A percentile compares a stretch with the other conserved stretches of the same genome.
phyloP scores from a whole-genome alignment of 1,140 invertebrate species.

The Drosophila azteca region DNA sequence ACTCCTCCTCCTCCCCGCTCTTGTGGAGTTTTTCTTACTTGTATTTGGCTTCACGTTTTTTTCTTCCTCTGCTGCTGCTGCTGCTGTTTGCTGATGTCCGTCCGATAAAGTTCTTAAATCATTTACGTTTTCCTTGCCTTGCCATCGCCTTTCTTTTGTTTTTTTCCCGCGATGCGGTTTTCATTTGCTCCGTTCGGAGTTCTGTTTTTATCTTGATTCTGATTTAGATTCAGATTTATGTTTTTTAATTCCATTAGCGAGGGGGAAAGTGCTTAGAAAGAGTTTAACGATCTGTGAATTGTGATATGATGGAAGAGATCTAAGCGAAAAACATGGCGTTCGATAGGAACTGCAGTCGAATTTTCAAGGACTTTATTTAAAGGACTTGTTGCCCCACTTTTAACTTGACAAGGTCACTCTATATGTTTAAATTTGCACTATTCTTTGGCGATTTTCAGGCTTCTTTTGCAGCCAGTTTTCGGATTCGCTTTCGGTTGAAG shows the following conservation, averaged over 20 bases:
- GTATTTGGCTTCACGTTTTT: conserved; percentile 22
- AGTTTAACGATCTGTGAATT: conserved; percentile 19
- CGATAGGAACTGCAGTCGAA: too few species aligned
- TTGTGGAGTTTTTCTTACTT: neutral
- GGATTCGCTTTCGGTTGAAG: neutral
- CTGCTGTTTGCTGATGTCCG: conserved; percentile 42
- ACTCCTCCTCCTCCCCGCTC: too few species aligned
- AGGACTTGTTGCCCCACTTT: too few species aligned
- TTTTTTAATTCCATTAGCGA: conserved; percentile 41
- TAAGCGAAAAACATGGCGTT: too few species aligned
- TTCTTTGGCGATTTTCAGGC: conserved; percentile 9
- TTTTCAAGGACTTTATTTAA: too few species aligned
- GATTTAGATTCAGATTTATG: conserved; percentile 34
- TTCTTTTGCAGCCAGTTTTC: conserved; percentile 16
- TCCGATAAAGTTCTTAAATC: conserved; percentile 74
- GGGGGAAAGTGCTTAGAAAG: neutral
- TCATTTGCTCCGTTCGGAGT: conserved; percentile 39
- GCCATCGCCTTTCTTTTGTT: conserved; percentile 20
- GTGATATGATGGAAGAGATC: too few species aligned
- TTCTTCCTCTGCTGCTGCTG: conserved; percentile 19
- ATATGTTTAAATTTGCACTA: neutral
- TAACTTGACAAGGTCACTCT: neutral
- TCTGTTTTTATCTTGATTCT: conserved; percentile 26
- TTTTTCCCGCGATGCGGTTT: conserved; percentile 40
- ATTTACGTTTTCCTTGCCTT: conserved; percentile 55